Conservation (phyloP, 2,113 vertebrate species). For the Platichthys stellatus region DNA sequence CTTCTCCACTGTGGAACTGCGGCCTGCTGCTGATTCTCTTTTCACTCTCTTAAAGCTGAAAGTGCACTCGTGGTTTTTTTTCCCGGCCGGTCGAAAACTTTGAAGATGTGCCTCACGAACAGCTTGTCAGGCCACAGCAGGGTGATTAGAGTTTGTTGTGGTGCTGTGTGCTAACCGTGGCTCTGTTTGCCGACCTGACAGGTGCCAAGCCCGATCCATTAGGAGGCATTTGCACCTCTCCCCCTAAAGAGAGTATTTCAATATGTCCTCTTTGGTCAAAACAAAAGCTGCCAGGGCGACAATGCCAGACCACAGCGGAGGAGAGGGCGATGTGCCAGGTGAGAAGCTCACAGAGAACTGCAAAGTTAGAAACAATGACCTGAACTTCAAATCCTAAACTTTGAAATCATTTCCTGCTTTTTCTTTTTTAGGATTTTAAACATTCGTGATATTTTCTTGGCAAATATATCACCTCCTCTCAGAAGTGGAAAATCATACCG, state of each 20-base stretch:
- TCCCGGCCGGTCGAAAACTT: constrained; percentile 15
- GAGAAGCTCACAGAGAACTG: background rate
- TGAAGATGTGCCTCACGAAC: constrained; percentile 12
- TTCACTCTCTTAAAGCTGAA: background rate
- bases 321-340: background rate
- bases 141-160: constrained; percentile 33
- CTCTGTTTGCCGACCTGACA: constrained; percentile 31
- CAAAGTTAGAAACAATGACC: background rate
- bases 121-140: constrained; percentile 33
- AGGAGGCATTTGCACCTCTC: constrained; percentile 56
- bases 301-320: constrained; percentile 28
- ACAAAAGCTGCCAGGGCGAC: constrained; percentile 45
- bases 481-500: background rate
- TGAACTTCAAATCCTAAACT: constrained; percentile 1
- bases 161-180: constrained; percentile 32
- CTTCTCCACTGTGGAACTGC: constrained; percentile 36
- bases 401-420: background rate
- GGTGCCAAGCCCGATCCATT: constrained; percentile 51
- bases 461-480: background rate
- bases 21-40: constrained; percentile 22
- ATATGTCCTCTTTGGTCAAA: constrained; percentile 52
- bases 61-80: constrained; percentile 24
- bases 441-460: background rate
- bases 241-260: constrained; percentile 39
- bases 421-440: background rate